These are phyloP conservation scores for Merodon equestris DNA, from an alignment of 2,888 invertebrate genomes.

Conservation along the genomic window DNA sequence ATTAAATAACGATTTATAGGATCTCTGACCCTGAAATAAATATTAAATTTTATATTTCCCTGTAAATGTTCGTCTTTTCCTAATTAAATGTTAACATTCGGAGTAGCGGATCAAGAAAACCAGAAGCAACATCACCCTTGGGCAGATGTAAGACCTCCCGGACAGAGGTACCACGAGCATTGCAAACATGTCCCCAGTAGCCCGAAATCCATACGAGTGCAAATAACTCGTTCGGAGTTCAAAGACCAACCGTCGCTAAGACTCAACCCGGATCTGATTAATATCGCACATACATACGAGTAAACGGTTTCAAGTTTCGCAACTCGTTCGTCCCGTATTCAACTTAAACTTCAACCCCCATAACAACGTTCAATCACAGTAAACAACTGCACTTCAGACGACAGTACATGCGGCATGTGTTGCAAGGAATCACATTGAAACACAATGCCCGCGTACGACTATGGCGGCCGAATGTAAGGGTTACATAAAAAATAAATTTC, in stretches of 20 bases:
- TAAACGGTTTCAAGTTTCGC: slow-evolving; percentile 52
- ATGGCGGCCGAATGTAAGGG: slow-evolving; percentile 1
- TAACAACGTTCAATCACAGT: slow-evolving; percentile 7
- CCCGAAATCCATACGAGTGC: not conserved
- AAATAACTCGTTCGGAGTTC: slow-evolving; percentile 35
- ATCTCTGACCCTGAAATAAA: too few species aligned
- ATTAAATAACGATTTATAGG: too few species aligned
- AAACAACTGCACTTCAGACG: slow-evolving; percentile 20
- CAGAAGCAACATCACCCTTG: too few species aligned
- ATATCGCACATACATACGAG: slow-evolving; percentile 32
- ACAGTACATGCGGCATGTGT: too few species aligned
- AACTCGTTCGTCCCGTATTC: not conserved
- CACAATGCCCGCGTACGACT: too few species aligned
- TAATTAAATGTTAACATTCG: too few species aligned
- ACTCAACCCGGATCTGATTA: slow-evolving; percentile 37
- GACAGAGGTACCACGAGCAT: not conserved
- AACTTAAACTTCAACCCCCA: not conserved
- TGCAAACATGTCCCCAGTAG: too few species aligned
- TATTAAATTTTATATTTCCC: too few species aligned
- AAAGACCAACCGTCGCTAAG: slow-evolving; percentile 45
- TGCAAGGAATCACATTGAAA: too few species aligned
- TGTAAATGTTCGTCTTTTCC: too few species aligned
- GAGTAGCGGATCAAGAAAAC: too few species aligned
- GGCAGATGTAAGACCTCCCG: too few species aligned
- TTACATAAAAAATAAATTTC: slow-evolving; percentile 4